phyloP scores from a whole-genome alignment of 2,113 vertebrate species.

The Sebastes fasciatus region DNA sequence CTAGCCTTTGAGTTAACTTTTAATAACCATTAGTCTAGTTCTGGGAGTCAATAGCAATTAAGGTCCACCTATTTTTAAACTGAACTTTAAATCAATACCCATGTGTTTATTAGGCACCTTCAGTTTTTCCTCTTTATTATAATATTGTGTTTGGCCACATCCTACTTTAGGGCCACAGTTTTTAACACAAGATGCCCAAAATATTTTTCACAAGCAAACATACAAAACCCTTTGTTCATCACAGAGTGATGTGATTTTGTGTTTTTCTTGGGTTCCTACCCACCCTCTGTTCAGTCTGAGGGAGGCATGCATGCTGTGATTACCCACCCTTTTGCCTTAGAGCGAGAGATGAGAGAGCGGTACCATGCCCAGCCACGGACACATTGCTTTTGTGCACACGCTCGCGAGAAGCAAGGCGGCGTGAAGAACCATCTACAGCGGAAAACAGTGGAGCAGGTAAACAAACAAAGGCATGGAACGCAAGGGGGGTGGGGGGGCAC shows the following conservation, averaged over 20 bases:
- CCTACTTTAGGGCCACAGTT: not conserved
- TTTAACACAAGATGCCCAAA: not conserved
- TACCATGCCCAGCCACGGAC: slow-evolving; percentile 89
- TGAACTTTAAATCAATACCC: not conserved
- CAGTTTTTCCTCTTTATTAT: not conserved
- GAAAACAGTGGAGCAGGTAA: slow-evolving; percentile 95
- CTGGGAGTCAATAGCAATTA: not conserved
- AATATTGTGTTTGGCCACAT: slow-evolving; percentile 8
- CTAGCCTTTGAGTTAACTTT: not conserved
- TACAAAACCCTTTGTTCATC: slow-evolving; percentile 22
- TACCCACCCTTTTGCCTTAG: slow-evolving; percentile 99
- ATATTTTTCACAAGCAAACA: not conserved
- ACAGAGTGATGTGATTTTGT: not conserved
- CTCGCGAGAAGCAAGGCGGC: slow-evolving; percentile 97
- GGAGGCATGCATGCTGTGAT: slow-evolving; percentile 82
- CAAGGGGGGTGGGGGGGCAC: slow-evolving; percentile 74
- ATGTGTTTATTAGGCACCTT: not conserved
- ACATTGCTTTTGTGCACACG: slow-evolving; percentile 94
- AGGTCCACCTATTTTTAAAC: slow-evolving; percentile 12
- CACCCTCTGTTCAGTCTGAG: slow-evolving; percentile 67
- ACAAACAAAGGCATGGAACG: slow-evolving; percentile 89
- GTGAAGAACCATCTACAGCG: slow-evolving; percentile 95
- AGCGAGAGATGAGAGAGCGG: slow-evolving; percentile 96
- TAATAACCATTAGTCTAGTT: not conserved
- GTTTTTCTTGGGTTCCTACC: slow-evolving; percentile 28